Percentiles rank a stretch among this genome's conserved stretches.
phyloP scores from a whole-genome alignment of 1,140 invertebrate species.

The Macrobrachium rosenbergii region DNA sequence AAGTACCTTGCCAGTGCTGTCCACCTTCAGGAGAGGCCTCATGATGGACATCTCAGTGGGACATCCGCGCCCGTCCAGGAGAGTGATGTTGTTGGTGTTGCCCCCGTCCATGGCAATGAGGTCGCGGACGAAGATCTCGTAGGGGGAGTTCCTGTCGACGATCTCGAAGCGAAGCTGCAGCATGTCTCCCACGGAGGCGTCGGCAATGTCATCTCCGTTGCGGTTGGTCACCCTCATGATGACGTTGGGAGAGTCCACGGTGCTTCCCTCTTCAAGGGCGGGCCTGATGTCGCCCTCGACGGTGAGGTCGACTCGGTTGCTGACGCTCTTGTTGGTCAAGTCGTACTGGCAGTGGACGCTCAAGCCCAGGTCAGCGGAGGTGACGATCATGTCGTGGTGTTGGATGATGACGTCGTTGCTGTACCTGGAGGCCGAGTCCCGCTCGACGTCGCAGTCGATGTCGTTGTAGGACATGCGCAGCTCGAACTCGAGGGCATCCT shows the following conservation, averaged over 20 bases:
- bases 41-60: conserved; percentile 74
- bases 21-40: conserved; percentile 70
- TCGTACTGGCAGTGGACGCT: conserved; percentile 74
- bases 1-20: conserved; percentile 67
- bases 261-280: conserved; percentile 70
- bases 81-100: conserved; percentile 73
- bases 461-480: conserved; percentile 71
- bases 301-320: conserved; percentile 71
- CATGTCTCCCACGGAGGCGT: conserved; percentile 73
- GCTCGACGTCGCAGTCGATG: conserved; percentile 71
- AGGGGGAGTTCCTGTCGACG: conserved; percentile 72
- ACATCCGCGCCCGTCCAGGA: conserved; percentile 73
- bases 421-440: conserved; percentile 71
- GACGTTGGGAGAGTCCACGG: conserved; percentile 74
- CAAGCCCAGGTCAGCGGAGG: conserved; percentile 74
- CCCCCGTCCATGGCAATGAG: conserved; percentile 74
- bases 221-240: conserved; percentile 74
- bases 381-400: conserved; percentile 75
- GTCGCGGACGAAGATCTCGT: conserved; percentile 75
- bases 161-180: conserved; percentile 74
- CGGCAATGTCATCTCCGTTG: conserved; percentile 71
- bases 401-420: conserved; percentile 71
- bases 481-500: conserved; percentile 70
- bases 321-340: conserved; percentile 72
- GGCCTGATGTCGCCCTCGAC: conserved; percentile 68